phyloP scores from a whole-genome alignment of 2,888 invertebrate species.

The Dynastes tityus region DNA sequence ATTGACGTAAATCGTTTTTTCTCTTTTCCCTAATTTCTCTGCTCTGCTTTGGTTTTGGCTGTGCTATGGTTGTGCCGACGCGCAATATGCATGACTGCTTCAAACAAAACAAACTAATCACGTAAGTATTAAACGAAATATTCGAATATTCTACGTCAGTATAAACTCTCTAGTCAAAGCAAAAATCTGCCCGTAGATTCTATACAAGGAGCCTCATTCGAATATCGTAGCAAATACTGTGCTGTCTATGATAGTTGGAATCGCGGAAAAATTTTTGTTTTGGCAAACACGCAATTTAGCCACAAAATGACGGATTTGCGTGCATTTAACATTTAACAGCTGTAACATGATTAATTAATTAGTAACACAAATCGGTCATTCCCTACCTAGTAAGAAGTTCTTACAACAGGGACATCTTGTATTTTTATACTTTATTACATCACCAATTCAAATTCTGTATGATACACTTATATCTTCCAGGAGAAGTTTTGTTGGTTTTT shows the following conservation, averaged over 20 bases:
- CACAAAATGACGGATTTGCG: slow-evolving; percentile 20
- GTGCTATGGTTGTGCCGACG: slow-evolving; percentile 87
- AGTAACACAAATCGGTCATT: slow-evolving; percentile 31
- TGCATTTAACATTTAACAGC: background rate
- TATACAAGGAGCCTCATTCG: no score
- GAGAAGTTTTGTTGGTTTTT: slow-evolving; percentile 20
- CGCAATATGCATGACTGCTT: slow-evolving; percentile 79
- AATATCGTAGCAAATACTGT: no score
- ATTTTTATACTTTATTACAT: slow-evolving; percentile 34
- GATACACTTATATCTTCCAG: slow-evolving; percentile 41
- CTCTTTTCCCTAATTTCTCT: slow-evolving; percentile 85
- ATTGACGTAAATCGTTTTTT: slow-evolving; percentile 81
- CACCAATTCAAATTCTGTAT: slow-evolving; percentile 44
- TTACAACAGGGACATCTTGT: slow-evolving; percentile 41
- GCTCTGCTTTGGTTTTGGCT: slow-evolving; percentile 85
- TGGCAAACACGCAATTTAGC: slow-evolving; percentile 20
- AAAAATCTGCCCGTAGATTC: background rate
- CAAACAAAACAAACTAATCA: slow-evolving; percentile 80
- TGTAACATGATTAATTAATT: background rate
- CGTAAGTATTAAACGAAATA: slow-evolving; percentile 76
- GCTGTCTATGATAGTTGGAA: no score
- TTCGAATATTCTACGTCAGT: slow-evolving; percentile 40
- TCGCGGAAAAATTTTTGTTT: slow-evolving; percentile 1
- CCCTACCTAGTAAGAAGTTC: slow-evolving; percentile 27
- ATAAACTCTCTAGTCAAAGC: slow-evolving; percentile 13